Conservation (phyloP, 2,113 vertebrate species). For the Epinephelus moara region DNA sequence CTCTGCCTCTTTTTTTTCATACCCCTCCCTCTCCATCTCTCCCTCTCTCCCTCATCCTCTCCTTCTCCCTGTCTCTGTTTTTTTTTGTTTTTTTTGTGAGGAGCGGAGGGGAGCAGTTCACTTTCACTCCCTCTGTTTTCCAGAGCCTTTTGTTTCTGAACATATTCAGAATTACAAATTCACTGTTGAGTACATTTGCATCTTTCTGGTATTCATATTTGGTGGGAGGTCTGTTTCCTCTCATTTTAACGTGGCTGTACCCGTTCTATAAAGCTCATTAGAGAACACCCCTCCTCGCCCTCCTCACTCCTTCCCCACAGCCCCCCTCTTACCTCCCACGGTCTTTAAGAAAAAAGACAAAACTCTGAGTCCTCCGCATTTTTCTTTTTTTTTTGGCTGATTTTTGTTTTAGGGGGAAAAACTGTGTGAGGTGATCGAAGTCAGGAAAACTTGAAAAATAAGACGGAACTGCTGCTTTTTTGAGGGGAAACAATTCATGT, state of each 20-base stretch:
- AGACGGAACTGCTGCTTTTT: conserved; percentile 23
- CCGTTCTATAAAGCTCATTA: conserved; percentile 70
- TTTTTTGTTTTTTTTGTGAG: conserved; percentile 31
- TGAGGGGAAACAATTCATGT: conserved; percentile 57
- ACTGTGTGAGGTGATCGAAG: conserved; percentile 35
- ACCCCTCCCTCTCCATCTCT: conserved; percentile 29
- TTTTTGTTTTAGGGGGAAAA: conserved; percentile 31
- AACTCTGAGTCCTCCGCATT: conserved; percentile 33
- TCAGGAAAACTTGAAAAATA: conserved; percentile 49
- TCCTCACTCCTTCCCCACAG: conserved; percentile 17
- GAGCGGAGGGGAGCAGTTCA: conserved; percentile 70
- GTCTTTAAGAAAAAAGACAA: conserved; percentile 20
- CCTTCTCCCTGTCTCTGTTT: conserved; percentile 24
- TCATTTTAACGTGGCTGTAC: conserved; percentile 47
- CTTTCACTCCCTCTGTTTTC: conserved; percentile 71
- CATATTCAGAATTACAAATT: conserved; percentile 80
- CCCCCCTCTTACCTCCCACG: conserved; percentile 30
- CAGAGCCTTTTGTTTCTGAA: conserved; percentile 76
- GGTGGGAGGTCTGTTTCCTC: conserved; percentile 72
- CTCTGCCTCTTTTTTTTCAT: conserved; percentile 21
- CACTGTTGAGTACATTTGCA: conserved; percentile 75
- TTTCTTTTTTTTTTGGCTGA: conserved; percentile 12
- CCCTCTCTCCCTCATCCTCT: conserved; percentile 46
- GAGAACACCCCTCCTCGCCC: conserved; percentile 45
- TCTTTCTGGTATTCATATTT: conserved; percentile 77